Evolutionary conservation across 2,888 invertebrate species (phyloP).

Genomic region (Erpobdella octoculata): DNA sequence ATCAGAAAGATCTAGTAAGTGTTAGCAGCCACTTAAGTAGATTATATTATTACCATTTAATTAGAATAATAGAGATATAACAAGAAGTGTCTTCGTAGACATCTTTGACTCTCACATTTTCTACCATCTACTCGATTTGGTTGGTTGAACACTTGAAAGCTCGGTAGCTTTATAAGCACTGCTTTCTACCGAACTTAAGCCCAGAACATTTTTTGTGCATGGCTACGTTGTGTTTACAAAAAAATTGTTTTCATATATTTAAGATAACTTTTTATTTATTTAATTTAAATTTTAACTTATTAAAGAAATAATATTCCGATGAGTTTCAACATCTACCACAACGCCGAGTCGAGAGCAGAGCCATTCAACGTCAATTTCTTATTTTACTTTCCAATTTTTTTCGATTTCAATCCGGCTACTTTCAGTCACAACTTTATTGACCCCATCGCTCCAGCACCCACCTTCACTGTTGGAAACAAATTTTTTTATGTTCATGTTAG

Average conservation of each 20-base stretch:
- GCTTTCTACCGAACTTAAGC: too few species aligned
- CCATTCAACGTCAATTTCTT: constrained; percentile 34
- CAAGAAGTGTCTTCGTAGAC: too few species aligned
- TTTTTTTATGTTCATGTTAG: constrained; percentile 16
- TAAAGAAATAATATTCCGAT: constrained; percentile 35
- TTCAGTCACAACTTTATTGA: constrained; percentile 6
- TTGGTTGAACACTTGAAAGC: not conserved
- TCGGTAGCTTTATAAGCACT: not conserved
- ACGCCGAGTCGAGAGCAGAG: constrained; percentile 38
- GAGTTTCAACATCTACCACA: constrained; percentile 34
- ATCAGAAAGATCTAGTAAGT: too few species aligned
- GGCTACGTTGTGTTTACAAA: too few species aligned
- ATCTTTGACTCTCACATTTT: too few species aligned
- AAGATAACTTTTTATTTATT: too few species aligned
- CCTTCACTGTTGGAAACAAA: constrained; percentile 16
- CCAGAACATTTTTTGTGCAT: too few species aligned
- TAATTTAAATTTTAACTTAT: not conserved
- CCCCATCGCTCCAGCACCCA: not conserved
- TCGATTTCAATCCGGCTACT: not conserved
- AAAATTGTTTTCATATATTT: too few species aligned
- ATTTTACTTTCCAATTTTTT: constrained; percentile 36
- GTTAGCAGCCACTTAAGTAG: too few species aligned
- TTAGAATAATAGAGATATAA: too few species aligned
- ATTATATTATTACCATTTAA: too few species aligned
- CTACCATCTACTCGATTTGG: not conserved